Evolutionary conservation across 1,140 invertebrate genomes (phyloP).

Genomic region (Frieseomelitta varia): DNA sequence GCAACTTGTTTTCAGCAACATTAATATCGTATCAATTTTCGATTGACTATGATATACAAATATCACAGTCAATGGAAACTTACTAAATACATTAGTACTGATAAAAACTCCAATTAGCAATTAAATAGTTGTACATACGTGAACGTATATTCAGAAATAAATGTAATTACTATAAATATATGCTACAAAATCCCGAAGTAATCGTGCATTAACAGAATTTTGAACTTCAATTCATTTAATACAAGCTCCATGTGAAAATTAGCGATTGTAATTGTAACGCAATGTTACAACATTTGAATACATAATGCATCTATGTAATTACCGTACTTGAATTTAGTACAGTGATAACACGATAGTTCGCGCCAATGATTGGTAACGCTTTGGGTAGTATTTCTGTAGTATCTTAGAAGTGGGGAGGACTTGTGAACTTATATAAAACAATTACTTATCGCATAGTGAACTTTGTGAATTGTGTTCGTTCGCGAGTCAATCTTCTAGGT

Average conservation of each 20-base stretch:
- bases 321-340: slow-evolving; percentile 24
- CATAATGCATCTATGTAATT: background rate
- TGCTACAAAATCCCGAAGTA: background rate
- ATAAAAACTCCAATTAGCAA: too few relatives aligned
- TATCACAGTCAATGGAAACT: too few relatives aligned
- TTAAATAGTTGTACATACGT: too few relatives aligned
- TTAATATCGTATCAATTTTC: background rate
- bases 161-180: too few relatives aligned
- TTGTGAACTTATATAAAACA: slow-evolving; percentile 46
- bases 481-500: slow-evolving; percentile 8
- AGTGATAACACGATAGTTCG: slow-evolving; percentile 16
- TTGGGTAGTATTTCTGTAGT: slow-evolving; percentile 1
- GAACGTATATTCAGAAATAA: too few relatives aligned
- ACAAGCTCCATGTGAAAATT: background rate
- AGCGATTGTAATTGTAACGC: background rate
- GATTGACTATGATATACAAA: background rate
- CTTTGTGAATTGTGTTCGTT: slow-evolving; percentile 10
- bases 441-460: slow-evolving; percentile 38
- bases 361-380: slow-evolving; percentile 30
- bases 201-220: background rate
- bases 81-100: too few relatives aligned
- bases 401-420: slow-evolving; percentile 7
- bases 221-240: background rate
- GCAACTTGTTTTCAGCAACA: background rate
- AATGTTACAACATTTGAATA: slow-evolving; percentile 4